Percentiles rank a stretch among this genome's conserved stretches.
Evolutionary conservation across 2,113 vertebrate species (phyloP).

Genomic region (Neogobius melanostomus): DNA sequence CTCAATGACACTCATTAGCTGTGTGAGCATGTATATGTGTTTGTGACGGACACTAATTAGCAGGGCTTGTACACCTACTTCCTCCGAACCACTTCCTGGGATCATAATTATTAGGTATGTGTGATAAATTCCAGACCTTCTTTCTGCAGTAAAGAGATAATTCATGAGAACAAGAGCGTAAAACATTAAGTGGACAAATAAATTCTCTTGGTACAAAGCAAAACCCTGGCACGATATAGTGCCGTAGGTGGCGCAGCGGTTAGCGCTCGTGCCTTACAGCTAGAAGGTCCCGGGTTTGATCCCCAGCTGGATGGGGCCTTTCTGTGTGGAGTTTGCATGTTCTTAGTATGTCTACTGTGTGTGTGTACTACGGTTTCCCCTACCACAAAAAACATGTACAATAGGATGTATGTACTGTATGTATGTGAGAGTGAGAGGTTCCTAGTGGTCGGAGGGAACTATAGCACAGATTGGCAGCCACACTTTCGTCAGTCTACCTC

Average conservation of each 20-base stretch:
- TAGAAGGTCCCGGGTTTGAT: too few species aligned
- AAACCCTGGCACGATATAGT: neutral
- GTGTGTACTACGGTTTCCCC: too few species aligned
- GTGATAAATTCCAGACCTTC: constrained; percentile 76
- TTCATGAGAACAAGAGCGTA: constrained; percentile 34
- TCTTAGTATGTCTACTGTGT: too few species aligned
- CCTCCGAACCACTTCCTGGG: constrained; percentile 72
- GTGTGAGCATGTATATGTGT: constrained; percentile 37
- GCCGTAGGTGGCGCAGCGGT: neutral
- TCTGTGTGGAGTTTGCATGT: too few species aligned
- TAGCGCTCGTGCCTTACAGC: too few species aligned
- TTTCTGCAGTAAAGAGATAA: constrained; percentile 47
- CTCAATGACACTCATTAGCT: constrained; percentile 63
- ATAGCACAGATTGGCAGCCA: too few species aligned
- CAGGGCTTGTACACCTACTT: constrained; percentile 62
- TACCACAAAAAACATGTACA: too few species aligned
- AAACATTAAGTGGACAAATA: neutral
- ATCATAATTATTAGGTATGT: constrained; percentile 78
- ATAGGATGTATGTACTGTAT: too few species aligned
- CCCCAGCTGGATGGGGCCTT: too few species aligned
- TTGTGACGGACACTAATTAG: constrained; percentile 74
- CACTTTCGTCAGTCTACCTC: too few species aligned
- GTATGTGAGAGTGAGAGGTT: too few species aligned
- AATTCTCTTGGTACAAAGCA: neutral
- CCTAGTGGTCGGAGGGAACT: too few species aligned